These are phyloP conservation scores for Acanthis flammea DNA, from an alignment of 2,797 vertebrate genomes.

Conservation along the genomic window DNA sequence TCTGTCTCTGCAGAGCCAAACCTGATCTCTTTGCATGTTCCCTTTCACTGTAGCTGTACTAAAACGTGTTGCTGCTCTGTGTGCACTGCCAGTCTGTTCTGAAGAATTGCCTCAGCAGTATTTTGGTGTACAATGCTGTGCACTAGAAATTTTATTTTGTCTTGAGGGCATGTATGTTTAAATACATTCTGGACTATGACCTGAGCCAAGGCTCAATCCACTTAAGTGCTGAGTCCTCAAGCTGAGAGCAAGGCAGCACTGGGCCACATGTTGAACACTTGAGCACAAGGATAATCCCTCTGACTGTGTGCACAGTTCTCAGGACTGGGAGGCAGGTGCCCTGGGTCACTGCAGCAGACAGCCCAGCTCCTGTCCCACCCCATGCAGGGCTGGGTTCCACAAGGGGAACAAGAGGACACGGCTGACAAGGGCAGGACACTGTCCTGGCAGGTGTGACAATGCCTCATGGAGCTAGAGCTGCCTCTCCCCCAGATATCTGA, in stretches of 20 bases:
- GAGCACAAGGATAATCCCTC: background rate
- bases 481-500: background rate
- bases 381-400: background rate
- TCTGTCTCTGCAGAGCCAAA: background rate
- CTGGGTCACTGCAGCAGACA: background rate
- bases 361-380: background rate
- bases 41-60: background rate
- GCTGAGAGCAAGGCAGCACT: background rate
- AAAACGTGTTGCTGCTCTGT: background rate
- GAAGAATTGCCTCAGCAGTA: background rate
- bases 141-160: background rate
- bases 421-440: background rate
- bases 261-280: fast-evolving
- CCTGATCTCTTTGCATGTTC: background rate
- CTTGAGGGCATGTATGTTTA: background rate
- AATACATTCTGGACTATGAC: background rate
- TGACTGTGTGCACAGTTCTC: background rate
- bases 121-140: background rate
- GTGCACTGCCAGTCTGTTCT: background rate
- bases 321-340: background rate
- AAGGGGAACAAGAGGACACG: background rate
- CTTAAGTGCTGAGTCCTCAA: background rate
- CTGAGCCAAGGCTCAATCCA: background rate
- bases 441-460: background rate
- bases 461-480: fast-evolving